phyloP scores from a whole-genome alignment of 1,140 invertebrate genomes.

The Zophobas morio region DNA sequence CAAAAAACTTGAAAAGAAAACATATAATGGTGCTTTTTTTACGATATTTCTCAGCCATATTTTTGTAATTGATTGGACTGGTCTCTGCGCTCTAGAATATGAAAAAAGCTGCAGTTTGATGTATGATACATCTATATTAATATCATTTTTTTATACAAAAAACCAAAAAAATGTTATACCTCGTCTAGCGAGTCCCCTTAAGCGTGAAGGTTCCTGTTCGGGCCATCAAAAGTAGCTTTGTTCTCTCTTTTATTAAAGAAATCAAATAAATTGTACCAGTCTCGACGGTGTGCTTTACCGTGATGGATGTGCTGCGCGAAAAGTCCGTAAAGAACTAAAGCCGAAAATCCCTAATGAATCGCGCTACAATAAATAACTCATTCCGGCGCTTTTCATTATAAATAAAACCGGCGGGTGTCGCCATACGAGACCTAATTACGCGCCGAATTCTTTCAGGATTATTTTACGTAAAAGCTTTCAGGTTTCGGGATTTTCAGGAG shows the following conservation, averaged over 20 bases:
- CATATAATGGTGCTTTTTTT: no score
- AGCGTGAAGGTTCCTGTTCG: background rate
- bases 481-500: background rate
- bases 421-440: slow-evolving; percentile 6
- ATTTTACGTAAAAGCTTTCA: background rate
- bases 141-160: no score
- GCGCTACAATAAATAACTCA: slow-evolving; percentile 33
- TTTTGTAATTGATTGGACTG: background rate
- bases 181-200: background rate
- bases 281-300: slow-evolving; percentile 33
- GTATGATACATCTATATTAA: no score
- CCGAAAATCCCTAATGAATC: slow-evolving; percentile 38
- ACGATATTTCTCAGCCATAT: no score
- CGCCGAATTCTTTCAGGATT: background rate
- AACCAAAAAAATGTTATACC: no score
- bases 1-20: no score
- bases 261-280: slow-evolving; percentile 37
- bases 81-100: no score
- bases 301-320: slow-evolving; percentile 25
- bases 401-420: slow-evolving; percentile 4
- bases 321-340: slow-evolving; percentile 23
- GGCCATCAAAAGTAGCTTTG: slow-evolving; percentile 17
- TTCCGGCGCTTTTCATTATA: slow-evolving; percentile 19
- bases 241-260: slow-evolving; percentile 35
- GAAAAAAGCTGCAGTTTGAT: no score